These are phyloP conservation scores for Sebastes schlegelii DNA, from an alignment of 2,113 vertebrate genomes.

Conservation along the genomic window DNA sequence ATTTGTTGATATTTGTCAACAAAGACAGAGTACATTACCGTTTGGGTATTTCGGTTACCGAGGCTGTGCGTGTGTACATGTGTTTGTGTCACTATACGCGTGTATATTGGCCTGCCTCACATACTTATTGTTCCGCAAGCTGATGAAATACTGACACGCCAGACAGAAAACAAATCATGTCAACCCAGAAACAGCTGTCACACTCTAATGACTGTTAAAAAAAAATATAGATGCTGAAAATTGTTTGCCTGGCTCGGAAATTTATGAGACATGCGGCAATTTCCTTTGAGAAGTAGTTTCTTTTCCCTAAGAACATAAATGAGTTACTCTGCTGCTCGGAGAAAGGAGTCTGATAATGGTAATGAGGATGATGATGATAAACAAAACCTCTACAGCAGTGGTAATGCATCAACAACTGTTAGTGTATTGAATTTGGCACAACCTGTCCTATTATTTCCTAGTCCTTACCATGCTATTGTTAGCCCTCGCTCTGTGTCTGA, in stretches of 20 bases:
- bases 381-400: slow-evolving; percentile 10
- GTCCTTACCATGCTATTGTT: neutral
- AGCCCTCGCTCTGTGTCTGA: neutral
- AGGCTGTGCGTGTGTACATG: neutral
- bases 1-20: slow-evolving; percentile 44
- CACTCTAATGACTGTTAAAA: slow-evolving; percentile 59
- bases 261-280: slow-evolving; percentile 55
- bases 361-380: slow-evolving; percentile 19
- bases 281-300: slow-evolving; percentile 39
- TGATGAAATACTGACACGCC: slow-evolving; percentile 67
- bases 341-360: slow-evolving; percentile 20
- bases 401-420: slow-evolving; percentile 21
- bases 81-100: neutral
- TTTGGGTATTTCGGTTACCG: slow-evolving; percentile 19
- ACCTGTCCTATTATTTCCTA: slow-evolving; percentile 10
- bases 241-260: slow-evolving; percentile 44
- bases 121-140: slow-evolving; percentile 36
- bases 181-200: slow-evolving; percentile 70
- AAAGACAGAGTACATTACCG: slow-evolving; percentile 36
- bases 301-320: slow-evolving; percentile 16
- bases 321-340: slow-evolving; percentile 5
- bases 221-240: slow-evolving; percentile 47
- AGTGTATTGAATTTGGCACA: slow-evolving; percentile 5
- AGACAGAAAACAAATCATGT: slow-evolving; percentile 77
- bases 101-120: slow-evolving; percentile 11